Evolutionary conservation across 2,113 vertebrate genomes (phyloP).

Genomic region (Ammodramus savannarum): DNA sequence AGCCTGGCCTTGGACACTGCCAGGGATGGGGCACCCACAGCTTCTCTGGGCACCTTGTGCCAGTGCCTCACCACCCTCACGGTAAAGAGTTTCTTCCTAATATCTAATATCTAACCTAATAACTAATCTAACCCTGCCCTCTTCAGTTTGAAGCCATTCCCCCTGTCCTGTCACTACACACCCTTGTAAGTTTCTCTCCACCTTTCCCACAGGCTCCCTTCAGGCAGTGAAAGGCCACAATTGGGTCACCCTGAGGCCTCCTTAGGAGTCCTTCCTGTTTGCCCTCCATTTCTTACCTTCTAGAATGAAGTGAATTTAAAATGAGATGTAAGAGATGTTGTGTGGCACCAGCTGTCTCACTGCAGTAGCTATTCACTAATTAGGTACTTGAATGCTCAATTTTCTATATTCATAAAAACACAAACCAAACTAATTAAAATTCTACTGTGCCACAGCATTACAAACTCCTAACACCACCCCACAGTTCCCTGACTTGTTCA

Average conservation of each 20-base stretch:
- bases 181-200: background rate
- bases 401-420: background rate
- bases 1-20: background rate
- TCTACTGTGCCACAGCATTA: background rate
- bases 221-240: background rate
- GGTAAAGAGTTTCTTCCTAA: background rate
- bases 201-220: background rate
- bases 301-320: background rate
- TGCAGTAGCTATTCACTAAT: background rate
- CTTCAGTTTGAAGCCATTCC: background rate
- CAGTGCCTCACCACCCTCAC: background rate
- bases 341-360: background rate
- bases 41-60: background rate
- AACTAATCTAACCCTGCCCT: background rate
- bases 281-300: background rate
- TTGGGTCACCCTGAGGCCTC: background rate
- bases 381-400: background rate
- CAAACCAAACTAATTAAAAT: background rate
- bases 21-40: accelerated
- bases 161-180: background rate
- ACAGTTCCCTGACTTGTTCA: background rate
- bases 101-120: background rate
- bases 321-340: background rate
- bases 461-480: background rate
- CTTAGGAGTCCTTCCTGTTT: background rate